phyloP scores from a whole-genome alignment of 1,140 invertebrate genomes.

The Cotesia glomerata region DNA sequence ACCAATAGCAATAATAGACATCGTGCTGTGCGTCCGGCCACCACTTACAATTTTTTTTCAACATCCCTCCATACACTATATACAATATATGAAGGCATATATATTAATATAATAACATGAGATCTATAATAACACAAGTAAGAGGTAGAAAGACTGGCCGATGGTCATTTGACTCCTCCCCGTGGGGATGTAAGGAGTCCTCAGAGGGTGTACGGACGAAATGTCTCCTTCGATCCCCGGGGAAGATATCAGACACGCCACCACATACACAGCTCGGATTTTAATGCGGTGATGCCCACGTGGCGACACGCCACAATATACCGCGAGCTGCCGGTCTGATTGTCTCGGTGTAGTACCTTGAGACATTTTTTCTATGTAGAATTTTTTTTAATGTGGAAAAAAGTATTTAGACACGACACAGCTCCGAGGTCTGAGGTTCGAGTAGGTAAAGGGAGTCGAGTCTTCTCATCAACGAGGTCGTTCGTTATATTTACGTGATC shows the following conservation, averaged over 20 bases:
- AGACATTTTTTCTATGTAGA: conserved; percentile 11
- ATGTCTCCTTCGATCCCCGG: conserved; percentile 60
- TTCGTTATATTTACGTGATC: background rate
- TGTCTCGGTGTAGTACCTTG: conserved; percentile 45
- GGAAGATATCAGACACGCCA: conserved; percentile 62
- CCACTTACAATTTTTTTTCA: too few species aligned
- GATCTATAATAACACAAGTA: background rate
- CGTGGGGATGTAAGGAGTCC: conserved; percentile 45
- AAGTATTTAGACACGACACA: background rate
- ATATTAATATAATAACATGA: too few species aligned
- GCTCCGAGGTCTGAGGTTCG: too few species aligned
- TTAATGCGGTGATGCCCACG: conserved; percentile 46
- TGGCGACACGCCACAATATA: conserved; percentile 32
- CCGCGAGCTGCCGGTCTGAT: conserved; percentile 39
- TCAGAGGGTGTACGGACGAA: conserved; percentile 47
- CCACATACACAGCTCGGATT: conserved; percentile 10
- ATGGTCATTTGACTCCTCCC: conserved; percentile 57
- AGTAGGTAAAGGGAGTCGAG: too few species aligned
- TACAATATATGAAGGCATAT: too few species aligned
- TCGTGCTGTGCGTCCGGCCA: too few species aligned
- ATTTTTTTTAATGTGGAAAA: conserved; percentile 1
- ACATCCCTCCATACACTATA: too few species aligned
- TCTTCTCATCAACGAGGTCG: conserved; percentile 9
- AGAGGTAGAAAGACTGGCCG: conserved; percentile 37
- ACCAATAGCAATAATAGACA: too few species aligned